Conservation (phyloP, 2,797 vertebrate species). For the Sebastes hopkinsi region DNA sequence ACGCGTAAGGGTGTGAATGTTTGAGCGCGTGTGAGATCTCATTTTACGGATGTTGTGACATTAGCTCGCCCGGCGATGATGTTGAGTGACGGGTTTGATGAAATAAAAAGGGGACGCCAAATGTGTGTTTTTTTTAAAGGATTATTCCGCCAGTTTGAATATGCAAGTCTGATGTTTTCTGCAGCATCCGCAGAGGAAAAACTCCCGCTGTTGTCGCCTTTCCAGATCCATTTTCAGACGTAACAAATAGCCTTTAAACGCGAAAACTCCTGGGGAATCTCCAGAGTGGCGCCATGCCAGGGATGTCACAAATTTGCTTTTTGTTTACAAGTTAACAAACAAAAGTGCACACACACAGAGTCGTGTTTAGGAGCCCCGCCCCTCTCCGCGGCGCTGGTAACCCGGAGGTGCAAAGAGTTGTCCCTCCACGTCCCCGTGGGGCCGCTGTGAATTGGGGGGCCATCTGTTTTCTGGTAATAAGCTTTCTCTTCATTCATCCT, state of each 20-base stretch:
- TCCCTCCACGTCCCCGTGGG: conserved; percentile 75
- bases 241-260: conserved; percentile 44
- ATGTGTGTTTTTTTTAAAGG: conserved; percentile 10
- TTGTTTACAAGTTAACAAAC: conserved; percentile 75
- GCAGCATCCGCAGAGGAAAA: background rate
- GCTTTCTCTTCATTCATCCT: conserved; percentile 76
- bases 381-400: conserved; percentile 63
- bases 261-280: conserved; percentile 57
- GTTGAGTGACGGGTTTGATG: conserved; percentile 55
- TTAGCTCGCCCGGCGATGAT: conserved; percentile 48
- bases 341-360: conserved; percentile 69
- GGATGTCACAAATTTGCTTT: conserved; percentile 69
- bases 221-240: conserved; percentile 20
- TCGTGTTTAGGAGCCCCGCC: conserved; percentile 70
- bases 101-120: conserved; percentile 40
- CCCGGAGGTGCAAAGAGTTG: conserved; percentile 76
- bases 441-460: conserved; percentile 80
- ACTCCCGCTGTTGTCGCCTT: background rate
- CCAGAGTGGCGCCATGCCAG: conserved; percentile 59
- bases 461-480: conserved; percentile 87
- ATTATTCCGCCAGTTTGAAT: conserved; percentile 43
- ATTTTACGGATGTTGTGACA: conserved; percentile 77
- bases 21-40: conserved; percentile 71
- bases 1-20: conserved; percentile 67
- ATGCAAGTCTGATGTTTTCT: conserved; percentile 1